Conservation (phyloP, 2,888 invertebrate species). For the Congeria kusceri region DNA sequence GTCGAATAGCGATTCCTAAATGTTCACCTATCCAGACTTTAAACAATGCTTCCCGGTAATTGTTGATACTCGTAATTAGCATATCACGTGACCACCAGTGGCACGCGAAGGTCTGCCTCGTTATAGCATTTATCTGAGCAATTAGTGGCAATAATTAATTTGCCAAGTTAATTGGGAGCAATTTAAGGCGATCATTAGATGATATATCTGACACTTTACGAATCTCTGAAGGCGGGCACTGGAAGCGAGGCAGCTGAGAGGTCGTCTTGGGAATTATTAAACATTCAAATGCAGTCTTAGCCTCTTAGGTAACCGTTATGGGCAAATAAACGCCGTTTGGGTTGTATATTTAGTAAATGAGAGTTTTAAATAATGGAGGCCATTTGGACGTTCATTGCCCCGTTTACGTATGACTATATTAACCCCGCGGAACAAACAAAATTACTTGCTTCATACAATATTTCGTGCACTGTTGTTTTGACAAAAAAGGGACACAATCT, state of each 20-base stretch:
- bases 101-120: conserved; percentile 48
- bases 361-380: too few species aligned
- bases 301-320: too few species aligned
- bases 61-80: conserved; percentile 28
- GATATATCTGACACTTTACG: conserved; percentile 48
- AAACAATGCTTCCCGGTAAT: conserved; percentile 11
- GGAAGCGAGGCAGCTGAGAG: conserved; percentile 12
- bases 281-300: not conserved
- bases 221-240: conserved; percentile 16
- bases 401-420: too few species aligned
- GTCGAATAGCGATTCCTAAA: too few species aligned
- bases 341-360: too few species aligned
- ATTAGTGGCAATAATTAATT: conserved; percentile 67
- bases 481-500: too few species aligned
- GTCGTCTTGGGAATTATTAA: not conserved
- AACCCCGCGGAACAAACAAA: too few species aligned
- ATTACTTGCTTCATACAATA: too few species aligned
- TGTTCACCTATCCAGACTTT: not conserved
- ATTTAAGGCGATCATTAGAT: conserved; percentile 57
- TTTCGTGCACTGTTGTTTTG: too few species aligned
- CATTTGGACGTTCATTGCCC: too few species aligned
- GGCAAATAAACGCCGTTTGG: too few species aligned
- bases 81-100: conserved; percentile 46
- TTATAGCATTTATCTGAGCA: conserved; percentile 58
- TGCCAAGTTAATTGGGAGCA: conserved; percentile 62